phyloP scores from a whole-genome alignment of 2,113 vertebrate genomes.

The Anas platyrhynchos region DNA sequence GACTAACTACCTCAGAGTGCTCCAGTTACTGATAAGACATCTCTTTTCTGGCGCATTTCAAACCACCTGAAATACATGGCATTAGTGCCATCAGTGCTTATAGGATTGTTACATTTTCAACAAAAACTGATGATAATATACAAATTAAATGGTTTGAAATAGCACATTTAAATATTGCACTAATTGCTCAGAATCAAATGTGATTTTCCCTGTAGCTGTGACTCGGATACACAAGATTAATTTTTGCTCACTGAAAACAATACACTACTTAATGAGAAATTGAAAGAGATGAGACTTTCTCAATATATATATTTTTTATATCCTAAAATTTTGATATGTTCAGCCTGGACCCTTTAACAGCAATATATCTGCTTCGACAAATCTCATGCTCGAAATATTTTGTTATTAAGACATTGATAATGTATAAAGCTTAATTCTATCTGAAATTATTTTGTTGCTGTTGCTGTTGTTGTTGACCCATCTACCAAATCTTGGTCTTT shows the following conservation, averaged over 20 bases:
- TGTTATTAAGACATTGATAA: background rate
- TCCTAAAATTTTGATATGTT: background rate
- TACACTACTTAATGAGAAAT: background rate
- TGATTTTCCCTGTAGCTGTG: background rate
- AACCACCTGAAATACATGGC: background rate
- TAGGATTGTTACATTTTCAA: background rate
- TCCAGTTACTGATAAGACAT: background rate
- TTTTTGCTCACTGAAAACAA: background rate
- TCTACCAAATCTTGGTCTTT: background rate
- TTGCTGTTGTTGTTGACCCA: background rate
- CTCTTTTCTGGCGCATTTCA: background rate
- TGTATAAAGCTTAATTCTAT: background rate
- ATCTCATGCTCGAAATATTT: background rate
- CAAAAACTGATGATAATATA: background rate
- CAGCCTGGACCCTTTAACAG: background rate
- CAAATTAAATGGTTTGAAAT: background rate
- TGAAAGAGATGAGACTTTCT: fast-evolving
- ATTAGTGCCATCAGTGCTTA: background rate
- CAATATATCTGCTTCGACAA: background rate
- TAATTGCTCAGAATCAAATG: background rate
- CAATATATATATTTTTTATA: background rate
- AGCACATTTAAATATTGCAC: background rate
- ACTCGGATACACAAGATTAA: background rate
- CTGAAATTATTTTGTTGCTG: too few species aligned
- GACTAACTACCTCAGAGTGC: background rate